Evolutionary conservation across 2,888 invertebrate genomes (phyloP), one percentile per base, ranked within the genome.

Genomic region (Tetranychus piercei): DNA sequence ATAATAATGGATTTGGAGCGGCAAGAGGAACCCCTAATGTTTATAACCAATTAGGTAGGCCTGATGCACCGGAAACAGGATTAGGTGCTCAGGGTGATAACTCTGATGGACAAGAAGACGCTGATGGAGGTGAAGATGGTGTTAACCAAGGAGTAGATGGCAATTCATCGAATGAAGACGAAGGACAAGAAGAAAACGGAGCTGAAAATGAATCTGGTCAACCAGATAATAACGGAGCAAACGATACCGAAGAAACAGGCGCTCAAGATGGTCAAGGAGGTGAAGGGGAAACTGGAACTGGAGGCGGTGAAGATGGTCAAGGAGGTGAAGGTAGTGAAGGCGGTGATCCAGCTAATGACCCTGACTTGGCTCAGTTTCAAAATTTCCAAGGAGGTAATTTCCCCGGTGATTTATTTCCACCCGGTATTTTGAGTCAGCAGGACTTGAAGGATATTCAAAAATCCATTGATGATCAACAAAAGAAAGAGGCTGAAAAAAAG

Each of bases 391-490:
- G 65, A n/a, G 18, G 15, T 44, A 73, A 73, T 73, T 73, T 73
- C 22, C 73, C 73, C 44, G 73, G 22, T 15, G 75, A 75, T 44
- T 66, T 75, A 23, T 75, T 75, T 64, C 75, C 75, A 65, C 72
- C 75, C 8, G 75, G 75, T n/a, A 73, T 75, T 22, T 72, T 75
- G 43, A 65, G 65, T 23, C 64, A 72, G 15, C 65, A 71, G 9
- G 75, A 75, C 20, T 67, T 74, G 44, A 45, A 70, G 9, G 74
- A 74, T 44, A 74, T 74, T 22, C 73, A 69, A 69, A 69, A 69
- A 22, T 69, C 44, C 15, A 71, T 44, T 20, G 71, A 71, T 6
- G 71, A 71, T 0, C 71, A 71, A 15, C 71, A 71, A 15, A 44
- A 71, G 44, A 71, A 44, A 20, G 44, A 71, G 6, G 44, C 44